Evolutionary conservation across 2,113 vertebrate genomes (phyloP).

Genomic region (Colossoma macropomum): DNA sequence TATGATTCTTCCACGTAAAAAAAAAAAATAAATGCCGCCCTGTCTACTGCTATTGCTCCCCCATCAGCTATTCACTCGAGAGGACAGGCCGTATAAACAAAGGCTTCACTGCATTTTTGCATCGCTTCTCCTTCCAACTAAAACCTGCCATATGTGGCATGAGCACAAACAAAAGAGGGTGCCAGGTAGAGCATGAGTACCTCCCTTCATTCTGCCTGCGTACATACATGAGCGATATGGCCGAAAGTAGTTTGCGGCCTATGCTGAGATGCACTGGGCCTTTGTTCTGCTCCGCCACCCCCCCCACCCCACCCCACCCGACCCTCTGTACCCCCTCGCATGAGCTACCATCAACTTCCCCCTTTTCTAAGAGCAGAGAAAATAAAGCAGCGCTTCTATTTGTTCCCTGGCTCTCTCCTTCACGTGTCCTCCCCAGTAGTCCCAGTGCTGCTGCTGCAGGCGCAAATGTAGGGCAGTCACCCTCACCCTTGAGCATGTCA

Average conservation of each 20-base stretch:
- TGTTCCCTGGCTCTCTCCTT: constrained; percentile 35
- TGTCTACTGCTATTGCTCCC: neutral
- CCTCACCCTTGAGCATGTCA: constrained; percentile 29
- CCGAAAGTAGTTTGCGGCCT: neutral
- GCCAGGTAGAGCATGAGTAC: neutral
- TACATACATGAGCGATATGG: neutral
- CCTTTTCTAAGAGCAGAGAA: neutral
- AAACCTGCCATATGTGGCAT: neutral
- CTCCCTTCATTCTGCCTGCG: neutral
- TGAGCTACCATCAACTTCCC: constrained; percentile 33
- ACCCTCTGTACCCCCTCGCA: neutral
- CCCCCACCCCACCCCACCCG: neutral
- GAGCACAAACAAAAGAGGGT: neutral
- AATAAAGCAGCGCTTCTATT: neutral
- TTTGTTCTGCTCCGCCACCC: constrained; percentile 60
- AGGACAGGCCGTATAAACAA: neutral
- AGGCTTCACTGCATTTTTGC: neutral
- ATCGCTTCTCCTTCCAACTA: neutral
- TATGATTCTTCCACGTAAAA: neutral
- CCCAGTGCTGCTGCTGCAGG: constrained; percentile 13
- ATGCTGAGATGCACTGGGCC: constrained; percentile 12
- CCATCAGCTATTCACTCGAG: neutral
- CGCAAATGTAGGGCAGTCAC: constrained; percentile 46
- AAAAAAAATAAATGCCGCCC: neutral
- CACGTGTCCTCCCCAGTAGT: constrained; percentile 39